Evolutionary conservation across 2,113 vertebrate genomes (phyloP), one percentile per base, ranked within the genome.

Genomic region (Tragelaphus imberbis): DNA sequence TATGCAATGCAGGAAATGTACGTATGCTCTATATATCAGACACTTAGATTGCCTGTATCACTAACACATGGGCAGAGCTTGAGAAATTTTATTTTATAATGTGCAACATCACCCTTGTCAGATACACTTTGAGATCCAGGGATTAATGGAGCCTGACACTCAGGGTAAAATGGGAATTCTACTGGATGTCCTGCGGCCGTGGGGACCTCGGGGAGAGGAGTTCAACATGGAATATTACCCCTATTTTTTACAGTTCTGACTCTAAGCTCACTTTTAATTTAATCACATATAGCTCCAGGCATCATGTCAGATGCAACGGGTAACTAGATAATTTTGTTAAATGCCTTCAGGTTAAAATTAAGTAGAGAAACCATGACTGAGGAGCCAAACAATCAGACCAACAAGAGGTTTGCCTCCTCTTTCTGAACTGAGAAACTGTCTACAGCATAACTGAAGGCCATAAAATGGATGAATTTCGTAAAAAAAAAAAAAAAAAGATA

Each of bases 1-100:
- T 98, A 98, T 97, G 98, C 98, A 98, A 99, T 81, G 98, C 99
- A 99, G 99, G 98, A 99, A 99, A 98, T 98, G 98, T 98, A 98
- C 93, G 91, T 97, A 97, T 97, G 98, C 97, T 95, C 94, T 96
- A 97, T 88, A 96, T 97, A 98, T 98, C 98, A 98, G 98, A 93
- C 90, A 86, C 84, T 90, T 97, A 97, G 98, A 97, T 96, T 97
- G 96, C 47, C 80, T 98, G 90, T 97, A 97, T 98, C 98, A 96
- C 98, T 98, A 98, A 98, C 99, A 99, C 98, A 99, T 99, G 99
- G 99, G 98, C 98, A 98, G 93, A 97, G 97, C 98, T 98, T 98
- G 97, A 96, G 98, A 96, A 98, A 96, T 98, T 98, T 98, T 98
- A 97, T 99, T 98, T 98, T 98, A 97, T 94, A 93, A 94, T 94